Evolutionary conservation across 1,140 invertebrate genomes (phyloP).

Genomic region (Phymastichus coffea): DNA sequence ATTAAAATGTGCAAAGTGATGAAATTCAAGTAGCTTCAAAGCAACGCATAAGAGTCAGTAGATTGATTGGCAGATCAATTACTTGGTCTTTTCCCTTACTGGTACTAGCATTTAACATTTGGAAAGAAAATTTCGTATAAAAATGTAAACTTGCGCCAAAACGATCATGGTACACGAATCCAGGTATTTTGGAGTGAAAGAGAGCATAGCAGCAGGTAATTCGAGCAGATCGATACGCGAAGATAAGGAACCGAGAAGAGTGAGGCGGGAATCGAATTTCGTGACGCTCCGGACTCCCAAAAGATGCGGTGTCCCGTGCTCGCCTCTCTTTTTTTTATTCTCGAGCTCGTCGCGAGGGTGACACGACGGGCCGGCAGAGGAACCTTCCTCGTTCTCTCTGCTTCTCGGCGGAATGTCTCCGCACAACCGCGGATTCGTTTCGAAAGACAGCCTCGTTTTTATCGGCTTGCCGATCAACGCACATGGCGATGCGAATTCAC

Average conservation of each 20-base stretch:
- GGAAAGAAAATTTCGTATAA: too few relatives aligned
- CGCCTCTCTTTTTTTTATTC: neutral
- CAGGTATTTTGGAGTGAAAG: neutral
- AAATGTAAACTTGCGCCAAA: too few relatives aligned
- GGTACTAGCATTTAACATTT: too few relatives aligned
- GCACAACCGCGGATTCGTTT: too few relatives aligned
- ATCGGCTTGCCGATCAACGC: neutral
- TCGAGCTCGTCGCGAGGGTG: neutral
- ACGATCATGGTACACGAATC: too few relatives aligned
- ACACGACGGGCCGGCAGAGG: neutral
- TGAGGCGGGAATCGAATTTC: conserved; percentile 24
- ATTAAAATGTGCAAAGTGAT: too few relatives aligned
- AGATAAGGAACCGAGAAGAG: neutral
- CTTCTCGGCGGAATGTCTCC: too few relatives aligned
- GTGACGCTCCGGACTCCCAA: conserved; percentile 12
- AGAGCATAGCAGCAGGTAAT: conserved; percentile 2
- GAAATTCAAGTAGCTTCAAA: too few relatives aligned
- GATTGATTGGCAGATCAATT: too few relatives aligned
- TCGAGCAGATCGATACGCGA: conserved; percentile 12
- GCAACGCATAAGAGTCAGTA: too few relatives aligned
- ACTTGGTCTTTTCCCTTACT: too few relatives aligned
- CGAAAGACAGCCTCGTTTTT: neutral
- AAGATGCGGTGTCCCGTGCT: neutral
- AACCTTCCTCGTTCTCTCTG: too few relatives aligned
- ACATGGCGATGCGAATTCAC: neutral